phyloP scores from a whole-genome alignment of 2,888 invertebrate genomes.

The Branchipolynoe longqiensis region DNA sequence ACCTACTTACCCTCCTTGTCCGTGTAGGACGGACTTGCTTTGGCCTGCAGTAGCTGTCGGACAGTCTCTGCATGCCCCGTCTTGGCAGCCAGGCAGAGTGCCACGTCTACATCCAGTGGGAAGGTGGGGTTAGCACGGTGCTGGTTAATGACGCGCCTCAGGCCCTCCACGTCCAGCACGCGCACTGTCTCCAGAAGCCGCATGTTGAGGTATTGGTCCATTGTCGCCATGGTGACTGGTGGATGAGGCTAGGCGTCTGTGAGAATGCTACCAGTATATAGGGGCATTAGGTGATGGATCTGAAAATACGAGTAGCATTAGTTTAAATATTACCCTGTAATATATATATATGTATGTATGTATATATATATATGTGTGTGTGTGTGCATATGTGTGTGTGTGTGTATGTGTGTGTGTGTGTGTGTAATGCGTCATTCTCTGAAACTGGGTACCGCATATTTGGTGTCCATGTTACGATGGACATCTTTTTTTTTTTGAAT shows the following conservation, averaged over 20 bases:
- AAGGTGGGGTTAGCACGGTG: conserved; percentile 50
- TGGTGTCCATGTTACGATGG: too few relatives aligned
- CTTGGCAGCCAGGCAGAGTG: conserved; percentile 37
- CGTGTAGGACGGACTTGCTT: conserved; percentile 48
- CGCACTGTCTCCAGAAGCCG: conserved; percentile 51
- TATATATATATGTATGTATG: too few relatives aligned
- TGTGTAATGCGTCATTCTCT: too few relatives aligned
- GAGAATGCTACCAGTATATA: not conserved
- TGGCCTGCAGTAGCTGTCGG: conserved; percentile 44
- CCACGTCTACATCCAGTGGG: conserved; percentile 48
- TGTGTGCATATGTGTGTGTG: too few relatives aligned
- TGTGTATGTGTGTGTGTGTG: too few relatives aligned
- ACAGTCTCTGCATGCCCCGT: conserved; percentile 47
- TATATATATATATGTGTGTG: too few relatives aligned
- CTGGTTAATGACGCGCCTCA: conserved; percentile 44
- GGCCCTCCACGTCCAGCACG: conserved; percentile 43
- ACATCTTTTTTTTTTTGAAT: too few relatives aligned
- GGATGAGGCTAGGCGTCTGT: too few relatives aligned
- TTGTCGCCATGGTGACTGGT: conserved; percentile 45
- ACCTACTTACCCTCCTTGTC: conserved; percentile 65
- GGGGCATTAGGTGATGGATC: not conserved
- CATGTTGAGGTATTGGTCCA: conserved; percentile 47
- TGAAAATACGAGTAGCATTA: not conserved
- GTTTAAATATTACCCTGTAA: not conserved
- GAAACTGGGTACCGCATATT: too few relatives aligned